Evolutionary conservation across 2,113 vertebrate species (phyloP).

Genomic region (Myotis yumanensis): DNA sequence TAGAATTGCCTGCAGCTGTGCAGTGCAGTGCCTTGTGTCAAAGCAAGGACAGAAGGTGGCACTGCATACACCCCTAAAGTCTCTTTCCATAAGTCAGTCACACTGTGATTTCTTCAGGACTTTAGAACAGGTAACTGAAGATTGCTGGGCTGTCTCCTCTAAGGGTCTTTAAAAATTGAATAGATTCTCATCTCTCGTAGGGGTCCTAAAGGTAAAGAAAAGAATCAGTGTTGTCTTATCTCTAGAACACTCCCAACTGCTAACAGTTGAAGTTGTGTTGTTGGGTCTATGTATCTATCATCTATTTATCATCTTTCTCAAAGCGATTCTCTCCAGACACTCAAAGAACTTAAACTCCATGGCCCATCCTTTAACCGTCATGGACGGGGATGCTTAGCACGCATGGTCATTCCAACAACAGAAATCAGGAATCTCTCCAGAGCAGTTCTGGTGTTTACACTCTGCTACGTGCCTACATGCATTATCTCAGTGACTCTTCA

Average conservation of each 20-base stretch:
- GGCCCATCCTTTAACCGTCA: neutral
- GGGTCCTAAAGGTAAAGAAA: neutral
- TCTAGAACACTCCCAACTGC: neutral
- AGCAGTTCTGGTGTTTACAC: neutral
- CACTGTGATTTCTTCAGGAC: neutral
- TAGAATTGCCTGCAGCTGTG: neutral
- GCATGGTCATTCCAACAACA: neutral
- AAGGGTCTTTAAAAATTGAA: neutral
- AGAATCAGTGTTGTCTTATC: neutral
- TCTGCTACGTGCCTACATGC: neutral
- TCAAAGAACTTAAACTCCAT: neutral
- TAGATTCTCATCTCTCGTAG: neutral
- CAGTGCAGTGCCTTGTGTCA: neutral
- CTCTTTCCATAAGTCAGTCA: neutral
- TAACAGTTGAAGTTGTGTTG: neutral
- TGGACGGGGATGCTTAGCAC: neutral
- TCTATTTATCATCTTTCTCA: neutral
- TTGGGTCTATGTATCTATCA: neutral
- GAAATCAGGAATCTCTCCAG: neutral
- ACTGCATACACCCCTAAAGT: neutral
- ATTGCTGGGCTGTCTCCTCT: neutral
- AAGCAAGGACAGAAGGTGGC: neutral
- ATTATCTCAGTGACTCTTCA: neutral
- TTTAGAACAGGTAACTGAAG: neutral
- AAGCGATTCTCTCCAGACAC: neutral